phyloP scores from a whole-genome alignment of 2,888 invertebrate species.

The Acanthoscelides obtectus region DNA sequence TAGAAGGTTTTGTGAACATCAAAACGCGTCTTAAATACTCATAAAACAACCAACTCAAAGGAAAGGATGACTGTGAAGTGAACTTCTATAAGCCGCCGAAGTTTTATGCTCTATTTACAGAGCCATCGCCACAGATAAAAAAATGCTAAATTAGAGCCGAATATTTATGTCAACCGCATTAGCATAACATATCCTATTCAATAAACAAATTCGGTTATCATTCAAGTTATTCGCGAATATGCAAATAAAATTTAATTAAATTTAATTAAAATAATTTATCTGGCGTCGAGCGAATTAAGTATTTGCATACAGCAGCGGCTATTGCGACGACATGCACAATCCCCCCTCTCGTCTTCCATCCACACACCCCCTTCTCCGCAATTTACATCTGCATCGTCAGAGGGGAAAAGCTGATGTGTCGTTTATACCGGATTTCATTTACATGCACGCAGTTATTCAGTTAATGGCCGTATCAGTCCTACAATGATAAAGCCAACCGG shows the following conservation, averaged over 20 bases:
- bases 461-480: not conserved
- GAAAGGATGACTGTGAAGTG: too few species aligned
- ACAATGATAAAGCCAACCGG: not conserved
- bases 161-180: not conserved
- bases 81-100: too few species aligned
- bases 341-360: not conserved
- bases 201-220: slow-evolving; percentile 15
- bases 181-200: not conserved
- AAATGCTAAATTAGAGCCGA: not conserved
- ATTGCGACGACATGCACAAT: slow-evolving; percentile 6
- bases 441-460: not conserved
- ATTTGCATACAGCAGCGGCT: slow-evolving; percentile 7
- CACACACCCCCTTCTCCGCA: not conserved
- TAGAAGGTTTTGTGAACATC: too few species aligned
- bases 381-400: not conserved
- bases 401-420: not conserved
- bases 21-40: too few species aligned
- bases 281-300: slow-evolving; percentile 2
- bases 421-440: not conserved
- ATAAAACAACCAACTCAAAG: too few species aligned
- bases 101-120: not conserved
- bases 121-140: not conserved
- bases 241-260: slow-evolving; percentile 25
- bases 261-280: slow-evolving; percentile 23
- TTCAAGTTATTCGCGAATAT: slow-evolving; percentile 22